Base-by-base conservation (phyloP, 2,113 vertebrate species). In the Percina caprodes region DNA sequence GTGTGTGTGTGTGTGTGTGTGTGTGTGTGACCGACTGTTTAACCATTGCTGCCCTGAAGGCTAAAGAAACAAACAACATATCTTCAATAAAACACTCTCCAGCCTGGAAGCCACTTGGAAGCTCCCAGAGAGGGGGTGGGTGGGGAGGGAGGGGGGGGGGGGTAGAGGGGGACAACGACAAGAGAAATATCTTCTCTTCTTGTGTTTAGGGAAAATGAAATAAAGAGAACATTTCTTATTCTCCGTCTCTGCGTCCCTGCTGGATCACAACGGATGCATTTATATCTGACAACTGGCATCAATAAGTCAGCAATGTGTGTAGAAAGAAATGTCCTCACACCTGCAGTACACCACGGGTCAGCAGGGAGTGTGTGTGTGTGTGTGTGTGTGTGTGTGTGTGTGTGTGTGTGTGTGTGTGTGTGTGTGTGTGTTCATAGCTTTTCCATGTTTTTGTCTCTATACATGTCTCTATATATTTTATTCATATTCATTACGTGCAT, bases 211-310 rank as follows among this genome's bases (percentile, higher is more conserved):
- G 23, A 70, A 48, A 58, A 77, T n/a, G n/a, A 66, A 69, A 11
- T 33, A 48, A 48, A 48, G n/a, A 4, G 2, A 6, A 14, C 56
- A 18, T 73, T 66, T 83, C 68, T 89, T 71, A 62, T 54, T 30
- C 69, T 79, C 48, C 24, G 61, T 63, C 33, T 89, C 48, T 16
- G 35, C 55, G 39, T 63, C 85, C 80, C 83, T n/a, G 45, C 60
- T 82, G 76, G 71, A 88, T 90, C 85, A 82, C 76, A 93, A 76
- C 66, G 67, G 69, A 87, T 72, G 55, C 87, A 92, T 94, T 86
- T 87, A 89, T 90, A 92, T 90, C 93, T 92, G 86, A 94, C 88
- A 80, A 91, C 86, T 35, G 61, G 74, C 90, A 90, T 94, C 82
- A 93, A 92, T 93, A 93, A 93, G 79, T 89, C 79, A 91, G 80